Base-by-base conservation (phyloP, 2,797 vertebrate genomes). In the Phrynocephalus guinanensis region DNA sequence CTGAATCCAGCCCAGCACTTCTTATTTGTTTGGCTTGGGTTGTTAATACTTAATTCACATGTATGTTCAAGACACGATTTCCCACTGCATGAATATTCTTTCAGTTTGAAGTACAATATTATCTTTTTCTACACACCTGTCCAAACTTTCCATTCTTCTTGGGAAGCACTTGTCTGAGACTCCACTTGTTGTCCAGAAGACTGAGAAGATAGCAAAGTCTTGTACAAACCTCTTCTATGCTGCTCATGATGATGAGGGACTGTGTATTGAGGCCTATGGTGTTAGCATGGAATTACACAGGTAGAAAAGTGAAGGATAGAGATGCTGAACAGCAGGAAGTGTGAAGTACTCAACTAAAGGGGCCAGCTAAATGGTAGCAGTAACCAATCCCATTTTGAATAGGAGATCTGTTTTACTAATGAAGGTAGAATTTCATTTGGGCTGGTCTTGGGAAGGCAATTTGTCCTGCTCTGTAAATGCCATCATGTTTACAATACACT, bases 381-480 rank as follows among this genome's bases (percentile, higher is more conserved):
- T 60, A 71, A 56, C 66, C 30, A 60, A 44, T 15, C 38, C n/a
- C 77, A 79, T 28, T 82, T 50, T 11, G 30, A 33, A 52, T n/a
- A 50, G 0, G 44, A 87, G 67, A 79, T 91, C 86, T 0, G 1
- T 83, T 33, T 82, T 86, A 71, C 70, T 83, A 86, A 72, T 86
- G 91, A 88, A 1, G 11, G 4, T 11, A 63, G 82, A 13, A 90
- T 94, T 95, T 89, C 38, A 85, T 78, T 38, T 30, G 0, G 28
- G 7, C n/a, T 94, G 72, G 33, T 90, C 60, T 85, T 44, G 44
- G 66, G 72, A 95, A 89, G 63, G 80, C 60, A 86, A n/a, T 91
- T 71, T 95, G 94, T 93, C 79, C 71, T 90, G 87, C 28, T 90
- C 78, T 89, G 44, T 95, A 91, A 95, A 91, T 8, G 90, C 48